Evolutionary conservation across 2,888 invertebrate species (phyloP), one percentile per base, ranked within the genome.

Genomic region (Trachelus iudaicus): DNA sequence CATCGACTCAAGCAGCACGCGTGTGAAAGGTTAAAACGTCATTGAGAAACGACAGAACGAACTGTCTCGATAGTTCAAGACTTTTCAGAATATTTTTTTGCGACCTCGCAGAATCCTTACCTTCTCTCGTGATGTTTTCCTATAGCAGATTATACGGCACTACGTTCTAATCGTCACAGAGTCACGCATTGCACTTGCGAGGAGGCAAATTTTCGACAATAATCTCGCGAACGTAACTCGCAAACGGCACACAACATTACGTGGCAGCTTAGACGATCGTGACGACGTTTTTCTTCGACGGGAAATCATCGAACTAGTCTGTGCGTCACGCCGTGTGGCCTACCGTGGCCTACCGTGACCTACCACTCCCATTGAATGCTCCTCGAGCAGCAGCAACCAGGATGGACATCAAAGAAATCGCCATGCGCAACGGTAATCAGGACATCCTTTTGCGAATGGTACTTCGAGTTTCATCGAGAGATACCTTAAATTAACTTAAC

Each of bases 211-310:
- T 85, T 84, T 83, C 79, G 82, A 83, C 79, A 85, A 87, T 85
- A 86, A 81, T 85, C 78, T 82, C 79, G 81, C 80, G 84, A 83
- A 86, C 78, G 86, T 82, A 85, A 85, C 86, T 87, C 82, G 83
- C 85, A 85, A 86, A 89, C 89, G 85, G 86, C 88, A 90, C 86
- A 89, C 87, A 89, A 90, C 90, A 90, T 90, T 90, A 90, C 90
- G 90, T 90, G 90, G 90, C 90, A 89, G 86, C 83, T 82, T 81
- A 78, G 71, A 79, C 86, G 88, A 88, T 80, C 73, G 83, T 68
- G 75, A 83, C 88, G 89, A 85, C 82, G 73, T 80, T 81, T 80
- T 78, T 77, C 68, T 74, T 73, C 3, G 15, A 23, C 71, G 71
- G 71, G 9, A 71, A 71, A 71, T 71, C 13, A 9, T 15, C 1